Evolutionary conservation across 2,797 vertebrate genomes (phyloP).

Genomic region (Falco cherrug): DNA sequence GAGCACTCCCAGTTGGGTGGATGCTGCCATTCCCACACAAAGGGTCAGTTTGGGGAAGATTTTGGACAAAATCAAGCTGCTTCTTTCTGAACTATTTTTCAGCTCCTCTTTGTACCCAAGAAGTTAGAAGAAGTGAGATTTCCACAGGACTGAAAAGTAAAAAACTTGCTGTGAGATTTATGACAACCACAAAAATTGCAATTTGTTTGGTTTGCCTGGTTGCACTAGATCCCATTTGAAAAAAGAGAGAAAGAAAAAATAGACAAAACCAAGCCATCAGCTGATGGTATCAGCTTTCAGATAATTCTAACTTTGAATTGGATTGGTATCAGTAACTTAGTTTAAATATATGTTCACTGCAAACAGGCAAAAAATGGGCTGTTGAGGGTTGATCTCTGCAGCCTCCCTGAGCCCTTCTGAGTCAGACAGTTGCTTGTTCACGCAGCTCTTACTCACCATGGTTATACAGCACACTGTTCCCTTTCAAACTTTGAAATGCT

Average conservation of each 20-base stretch:
- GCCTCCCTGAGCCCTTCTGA: not conserved
- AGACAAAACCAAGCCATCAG: not conserved
- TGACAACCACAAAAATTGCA: not conserved
- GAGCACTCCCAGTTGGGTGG: not conserved
- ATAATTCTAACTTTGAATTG: not conserved
- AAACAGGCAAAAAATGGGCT: not conserved
- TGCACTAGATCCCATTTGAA: not conserved
- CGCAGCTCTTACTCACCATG: not conserved
- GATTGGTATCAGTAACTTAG: not conserved
- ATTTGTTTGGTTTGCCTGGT: not conserved
- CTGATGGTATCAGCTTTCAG: not conserved
- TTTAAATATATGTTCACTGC: not conserved
- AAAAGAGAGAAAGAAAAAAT: not conserved
- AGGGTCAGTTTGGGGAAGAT: not conserved
- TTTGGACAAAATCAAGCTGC: not conserved
- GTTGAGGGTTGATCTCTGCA: not conserved
- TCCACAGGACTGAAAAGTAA: not conserved
- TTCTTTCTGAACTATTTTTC: not conserved
- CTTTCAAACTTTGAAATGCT: not conserved
- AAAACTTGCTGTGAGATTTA: not conserved
- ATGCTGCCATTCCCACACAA: not conserved
- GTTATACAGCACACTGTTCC: fast-evolving
- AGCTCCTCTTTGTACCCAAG: not conserved
- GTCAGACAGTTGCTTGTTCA: not conserved
- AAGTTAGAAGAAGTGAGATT: not conserved